Evolutionary conservation across 30 jellyfish, hydroid and myxozoan genomes (phyloP).

Genomic region (Pelagia noctiluca): DNA sequence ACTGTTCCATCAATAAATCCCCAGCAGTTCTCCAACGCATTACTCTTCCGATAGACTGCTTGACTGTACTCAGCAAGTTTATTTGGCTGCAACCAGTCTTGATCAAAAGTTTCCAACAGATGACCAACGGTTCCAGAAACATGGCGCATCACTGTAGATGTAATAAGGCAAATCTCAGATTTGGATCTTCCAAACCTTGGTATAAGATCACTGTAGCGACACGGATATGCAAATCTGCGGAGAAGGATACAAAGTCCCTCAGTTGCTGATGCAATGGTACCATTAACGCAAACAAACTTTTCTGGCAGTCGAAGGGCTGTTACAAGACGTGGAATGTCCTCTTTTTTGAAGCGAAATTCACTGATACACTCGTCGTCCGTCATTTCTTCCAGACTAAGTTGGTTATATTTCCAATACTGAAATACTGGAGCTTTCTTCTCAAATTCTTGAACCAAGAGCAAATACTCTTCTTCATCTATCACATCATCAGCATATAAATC

Average conservation of each 20-base stretch:
- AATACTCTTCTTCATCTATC: background rate
- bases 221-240: conserved; percentile 53
- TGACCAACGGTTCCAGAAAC: background rate
- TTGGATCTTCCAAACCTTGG: conserved; percentile 65
- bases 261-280: conserved; percentile 45
- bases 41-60: conserved; percentile 23
- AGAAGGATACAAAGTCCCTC: conserved; percentile 66
- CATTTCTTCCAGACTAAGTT: conserved; percentile 36
- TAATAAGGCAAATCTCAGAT: conserved; percentile 39
- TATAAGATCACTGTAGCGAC: conserved; percentile 52
- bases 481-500: background rate
- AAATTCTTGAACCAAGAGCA: background rate
- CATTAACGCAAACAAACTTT: conserved; percentile 56
- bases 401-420: conserved; percentile 24
- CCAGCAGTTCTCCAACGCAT: conserved; percentile 58
- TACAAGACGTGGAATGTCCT: conserved; percentile 45
- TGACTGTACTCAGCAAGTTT: conserved; percentile 13
- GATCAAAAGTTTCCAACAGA: conserved; percentile 15
- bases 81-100: conserved; percentile 24
- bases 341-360: conserved; percentile 59
- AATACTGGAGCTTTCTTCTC: conserved; percentile 15
- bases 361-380: conserved; percentile 39
- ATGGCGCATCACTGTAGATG: background rate
- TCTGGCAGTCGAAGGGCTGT: conserved; percentile 47
- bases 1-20: conserved; percentile 66